Percentiles rank a stretch among this genome's conserved stretches.
phyloP scores from a whole-genome alignment of 2,888 invertebrate genomes.

The Drosophila formosana region DNA sequence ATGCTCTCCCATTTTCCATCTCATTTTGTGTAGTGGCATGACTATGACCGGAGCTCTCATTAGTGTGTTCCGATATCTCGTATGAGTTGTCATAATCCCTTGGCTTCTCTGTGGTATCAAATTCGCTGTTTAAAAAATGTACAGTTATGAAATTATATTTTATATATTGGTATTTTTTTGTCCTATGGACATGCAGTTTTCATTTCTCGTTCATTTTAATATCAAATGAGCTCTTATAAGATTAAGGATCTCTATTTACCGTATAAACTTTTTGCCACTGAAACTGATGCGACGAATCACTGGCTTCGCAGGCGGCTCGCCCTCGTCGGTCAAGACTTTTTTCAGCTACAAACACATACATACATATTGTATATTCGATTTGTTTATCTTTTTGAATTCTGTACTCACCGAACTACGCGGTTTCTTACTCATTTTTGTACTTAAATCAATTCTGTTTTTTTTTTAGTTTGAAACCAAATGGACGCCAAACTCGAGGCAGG shows the following conservation, averaged over 20 bases:
- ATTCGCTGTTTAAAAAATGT: conserved; percentile 43
- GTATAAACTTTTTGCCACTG: conserved; percentile 65
- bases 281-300: conserved; percentile 69
- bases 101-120: conserved; percentile 57
- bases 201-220: neutral
- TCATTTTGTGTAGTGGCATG: conserved; percentile 25
- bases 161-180: no score
- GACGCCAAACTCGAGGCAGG: conserved; percentile 37
- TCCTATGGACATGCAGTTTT: neutral
- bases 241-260: conserved; percentile 35
- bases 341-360: conserved; percentile 41
- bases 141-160: neutral
- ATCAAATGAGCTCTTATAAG: neutral
- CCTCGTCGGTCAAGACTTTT: conserved; percentile 36
- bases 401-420: conserved; percentile 59
- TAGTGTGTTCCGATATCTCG: conserved; percentile 63
- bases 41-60: conserved; percentile 44
- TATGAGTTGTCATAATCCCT: conserved; percentile 62
- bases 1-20: neutral
- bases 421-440: conserved; percentile 46
- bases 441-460: neutral
- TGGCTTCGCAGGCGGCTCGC: conserved; percentile 3
- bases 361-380: neutral
- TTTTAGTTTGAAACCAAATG: conserved; percentile 35
- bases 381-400: neutral